A percentile compares a stretch with the other conserved stretches of the same genome.
Conservation (phyloP, 2,113 vertebrate species). For the Gallinago jamesoni region DNA sequence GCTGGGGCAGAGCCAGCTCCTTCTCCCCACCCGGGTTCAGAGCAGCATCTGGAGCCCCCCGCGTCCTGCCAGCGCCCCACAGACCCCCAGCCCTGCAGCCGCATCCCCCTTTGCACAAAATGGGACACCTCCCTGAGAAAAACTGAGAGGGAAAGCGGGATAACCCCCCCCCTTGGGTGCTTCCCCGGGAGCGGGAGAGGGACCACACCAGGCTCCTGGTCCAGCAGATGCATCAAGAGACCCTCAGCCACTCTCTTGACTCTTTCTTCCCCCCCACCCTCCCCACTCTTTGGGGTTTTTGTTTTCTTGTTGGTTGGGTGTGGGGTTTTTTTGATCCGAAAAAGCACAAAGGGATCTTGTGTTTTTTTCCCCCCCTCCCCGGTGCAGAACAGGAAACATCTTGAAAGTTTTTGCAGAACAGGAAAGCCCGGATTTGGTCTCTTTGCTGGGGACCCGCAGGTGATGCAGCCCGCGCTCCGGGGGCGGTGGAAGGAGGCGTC, state of each 20-base stretch:
- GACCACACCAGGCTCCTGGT: background rate
- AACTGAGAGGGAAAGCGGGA: background rate
- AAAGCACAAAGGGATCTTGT: background rate
- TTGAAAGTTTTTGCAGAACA: background rate
- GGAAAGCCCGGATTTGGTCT: background rate
- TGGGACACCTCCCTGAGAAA: too few relatives aligned
- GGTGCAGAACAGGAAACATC: background rate
- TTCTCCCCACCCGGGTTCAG: background rate
- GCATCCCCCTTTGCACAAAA: rapidly evolving
- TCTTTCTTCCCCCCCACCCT: too few relatives aligned
- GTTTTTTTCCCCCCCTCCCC: background rate
- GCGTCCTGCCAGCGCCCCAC: too few relatives aligned
- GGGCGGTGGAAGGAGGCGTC: background rate
- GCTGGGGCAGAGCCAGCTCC: background rate
- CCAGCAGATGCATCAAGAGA: rapidly evolving
- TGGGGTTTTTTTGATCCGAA: background rate
- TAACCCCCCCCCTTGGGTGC: rapidly evolving
- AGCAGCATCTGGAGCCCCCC: background rate
- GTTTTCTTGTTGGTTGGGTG: too few relatives aligned
- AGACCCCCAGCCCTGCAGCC: background rate
- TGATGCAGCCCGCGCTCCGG: rapidly evolving
- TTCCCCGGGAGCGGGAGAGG: rapidly evolving
- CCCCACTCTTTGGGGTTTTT: background rate
- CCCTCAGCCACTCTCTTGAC: background rate
- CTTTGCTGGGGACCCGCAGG: background rate